Evolutionary conservation across 2,888 invertebrate species (phyloP).

Genomic region (Xestia sexstrigata): DNA sequence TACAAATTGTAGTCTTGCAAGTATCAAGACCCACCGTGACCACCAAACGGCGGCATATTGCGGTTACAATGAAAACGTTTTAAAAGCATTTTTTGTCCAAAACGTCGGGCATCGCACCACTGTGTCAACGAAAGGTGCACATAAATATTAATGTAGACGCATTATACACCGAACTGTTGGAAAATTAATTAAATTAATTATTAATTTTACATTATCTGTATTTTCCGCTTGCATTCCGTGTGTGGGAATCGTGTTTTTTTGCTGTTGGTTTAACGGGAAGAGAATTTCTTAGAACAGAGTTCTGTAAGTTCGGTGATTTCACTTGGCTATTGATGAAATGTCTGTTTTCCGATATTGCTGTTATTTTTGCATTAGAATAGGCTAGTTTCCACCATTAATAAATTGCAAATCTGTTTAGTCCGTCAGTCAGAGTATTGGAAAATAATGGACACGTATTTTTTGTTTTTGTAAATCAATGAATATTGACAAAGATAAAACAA

Average conservation of each 20-base stretch:
- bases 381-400: too few species aligned
- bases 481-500: too few species aligned
- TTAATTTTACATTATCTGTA: slow-evolving; percentile 37
- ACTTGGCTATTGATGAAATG: too few species aligned
- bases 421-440: too few species aligned
- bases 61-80: slow-evolving; percentile 79
- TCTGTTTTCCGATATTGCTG: background rate
- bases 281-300: background rate
- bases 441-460: too few species aligned
- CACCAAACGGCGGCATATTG: slow-evolving; percentile 68
- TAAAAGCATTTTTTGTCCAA: slow-evolving; percentile 77
- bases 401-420: too few species aligned
- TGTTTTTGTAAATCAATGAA: too few species aligned
- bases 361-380: background rate
- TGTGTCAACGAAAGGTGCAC: slow-evolving; percentile 71
- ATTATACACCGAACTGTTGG: slow-evolving; percentile 62
- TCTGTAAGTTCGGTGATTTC: background rate
- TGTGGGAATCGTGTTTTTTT: slow-evolving; percentile 32
- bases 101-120: slow-evolving; percentile 69
- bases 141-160: slow-evolving; percentile 72
- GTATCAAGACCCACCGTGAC: slow-evolving; percentile 64
- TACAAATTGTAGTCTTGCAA: slow-evolving; percentile 22
- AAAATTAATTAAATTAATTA: slow-evolving; percentile 60
- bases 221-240: slow-evolving; percentile 41
- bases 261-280: background rate